Evolutionary conservation across 2,797 vertebrate species (phyloP).

Genomic region (Dromococcyx pavoninus): DNA sequence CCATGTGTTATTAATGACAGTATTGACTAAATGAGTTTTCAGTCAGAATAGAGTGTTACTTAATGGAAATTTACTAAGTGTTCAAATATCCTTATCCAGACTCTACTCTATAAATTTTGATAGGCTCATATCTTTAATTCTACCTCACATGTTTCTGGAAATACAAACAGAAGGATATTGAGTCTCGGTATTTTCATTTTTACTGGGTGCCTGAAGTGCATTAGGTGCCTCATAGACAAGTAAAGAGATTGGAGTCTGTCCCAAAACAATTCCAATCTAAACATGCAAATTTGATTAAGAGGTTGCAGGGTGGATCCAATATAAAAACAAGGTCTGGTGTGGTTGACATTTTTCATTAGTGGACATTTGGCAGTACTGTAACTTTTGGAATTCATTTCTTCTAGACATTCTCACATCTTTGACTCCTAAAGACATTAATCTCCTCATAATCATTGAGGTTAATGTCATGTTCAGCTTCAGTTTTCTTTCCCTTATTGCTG

Average conservation of each 20-base stretch:
- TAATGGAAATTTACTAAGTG: not conserved
- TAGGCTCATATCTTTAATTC: conserved; percentile 4
- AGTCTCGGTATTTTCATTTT: not conserved
- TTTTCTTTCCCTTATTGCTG: not conserved
- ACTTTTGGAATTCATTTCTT: not conserved
- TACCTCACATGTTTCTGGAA: not conserved
- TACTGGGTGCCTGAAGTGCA: not conserved
- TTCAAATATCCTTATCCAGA: not conserved
- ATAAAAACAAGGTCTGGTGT: not conserved
- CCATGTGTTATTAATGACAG: not conserved
- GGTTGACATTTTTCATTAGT: not conserved
- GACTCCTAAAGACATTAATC: not conserved
- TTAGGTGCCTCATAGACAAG: not conserved
- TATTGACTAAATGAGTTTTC: not conserved
- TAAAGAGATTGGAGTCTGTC: not conserved
- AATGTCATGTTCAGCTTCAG: not conserved
- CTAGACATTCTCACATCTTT: not conserved
- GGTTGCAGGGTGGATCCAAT: not conserved
- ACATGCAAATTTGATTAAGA: conserved; percentile 18
- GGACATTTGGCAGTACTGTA: not conserved
- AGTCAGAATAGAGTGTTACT: not conserved
- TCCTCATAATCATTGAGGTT: not conserved
- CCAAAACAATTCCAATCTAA: conserved; percentile 11
- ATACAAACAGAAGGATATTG: not conserved
- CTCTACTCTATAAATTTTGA: not conserved